Conservation (phyloP, 1,140 invertebrate species). For the Drosophila repleta region DNA sequence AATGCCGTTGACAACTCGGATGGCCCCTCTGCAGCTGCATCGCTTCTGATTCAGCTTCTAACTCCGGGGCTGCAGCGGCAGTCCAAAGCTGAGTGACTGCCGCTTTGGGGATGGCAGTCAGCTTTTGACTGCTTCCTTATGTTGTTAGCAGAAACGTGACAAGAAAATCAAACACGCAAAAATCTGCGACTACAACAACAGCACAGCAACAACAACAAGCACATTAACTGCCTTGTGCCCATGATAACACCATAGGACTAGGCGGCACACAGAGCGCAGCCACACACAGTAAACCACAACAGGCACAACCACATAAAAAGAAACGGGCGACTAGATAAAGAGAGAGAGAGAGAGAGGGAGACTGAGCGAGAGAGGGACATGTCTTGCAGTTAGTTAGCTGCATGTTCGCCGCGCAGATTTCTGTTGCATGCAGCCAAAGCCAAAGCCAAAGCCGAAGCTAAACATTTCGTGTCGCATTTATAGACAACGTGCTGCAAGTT, state of each 20-base stretch:
- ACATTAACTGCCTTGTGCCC: conserved; percentile 35
- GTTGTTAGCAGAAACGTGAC: conserved; percentile 80
- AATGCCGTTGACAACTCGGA: conserved; percentile 72
- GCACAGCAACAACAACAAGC: conserved; percentile 17
- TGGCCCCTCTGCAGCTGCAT: neutral
- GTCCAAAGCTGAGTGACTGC: conserved; percentile 38
- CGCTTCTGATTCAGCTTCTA: conserved; percentile 27
- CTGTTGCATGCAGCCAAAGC: conserved; percentile 50
- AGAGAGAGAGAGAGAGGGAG: conserved; percentile 7
- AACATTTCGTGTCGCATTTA: conserved; percentile 80
- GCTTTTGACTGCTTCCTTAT: conserved; percentile 81
- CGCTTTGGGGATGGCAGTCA: conserved; percentile 47
- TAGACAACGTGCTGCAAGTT: conserved; percentile 72
- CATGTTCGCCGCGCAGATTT: conserved; percentile 61
- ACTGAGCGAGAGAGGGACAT: conserved; percentile 36
- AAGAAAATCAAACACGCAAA: conserved; percentile 81
- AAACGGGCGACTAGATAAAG: neutral
- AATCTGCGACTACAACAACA: conserved; percentile 54
- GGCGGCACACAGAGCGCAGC: neutral
- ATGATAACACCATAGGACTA: conserved; percentile 40
- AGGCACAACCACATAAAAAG: conserved; percentile 18
- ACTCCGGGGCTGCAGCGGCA: conserved; percentile 13
- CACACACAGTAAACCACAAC: conserved; percentile 38
- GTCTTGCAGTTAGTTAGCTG: conserved; percentile 65
- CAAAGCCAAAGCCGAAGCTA: conserved; percentile 52